Conservation (phyloP, 2,113 vertebrate genomes). For the Corythornis madagascariensis region DNA sequence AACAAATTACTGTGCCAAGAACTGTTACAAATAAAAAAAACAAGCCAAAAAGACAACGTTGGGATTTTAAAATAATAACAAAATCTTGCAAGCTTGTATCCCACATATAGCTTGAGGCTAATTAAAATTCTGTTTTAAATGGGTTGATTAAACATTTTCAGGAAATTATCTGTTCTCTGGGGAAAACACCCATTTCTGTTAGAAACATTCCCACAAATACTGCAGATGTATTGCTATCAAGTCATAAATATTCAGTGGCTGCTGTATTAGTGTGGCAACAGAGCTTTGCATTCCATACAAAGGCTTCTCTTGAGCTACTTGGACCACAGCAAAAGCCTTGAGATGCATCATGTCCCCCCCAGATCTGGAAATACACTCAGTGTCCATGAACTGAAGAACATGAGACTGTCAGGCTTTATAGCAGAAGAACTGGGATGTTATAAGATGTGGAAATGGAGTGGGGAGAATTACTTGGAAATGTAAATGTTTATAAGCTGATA, state of each 20-base stretch:
- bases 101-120: not conserved
- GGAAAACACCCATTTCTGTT: not conserved
- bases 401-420: not conserved
- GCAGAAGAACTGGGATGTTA: not conserved
- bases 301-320: not conserved
- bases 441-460: not conserved
- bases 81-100: not conserved
- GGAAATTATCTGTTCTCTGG: not conserved
- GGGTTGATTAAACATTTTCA: not conserved
- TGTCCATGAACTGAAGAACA: not conserved
- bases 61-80: not conserved
- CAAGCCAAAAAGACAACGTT: not conserved
- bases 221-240: not conserved
- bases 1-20: not conserved
- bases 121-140: not conserved
- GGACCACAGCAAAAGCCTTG: not conserved
- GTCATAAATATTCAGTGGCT: slow-evolving; percentile 11
- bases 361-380: not conserved
- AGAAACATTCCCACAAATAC: not conserved
- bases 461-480: not conserved
- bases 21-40: not conserved
- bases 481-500: not conserved
- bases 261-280: not conserved
- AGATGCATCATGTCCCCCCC: not conserved
- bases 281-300: not conserved